These are phyloP conservation scores for Heptranchias perlo DNA, from an alignment of 2,113 vertebrate genomes.

Conservation along the genomic window DNA sequence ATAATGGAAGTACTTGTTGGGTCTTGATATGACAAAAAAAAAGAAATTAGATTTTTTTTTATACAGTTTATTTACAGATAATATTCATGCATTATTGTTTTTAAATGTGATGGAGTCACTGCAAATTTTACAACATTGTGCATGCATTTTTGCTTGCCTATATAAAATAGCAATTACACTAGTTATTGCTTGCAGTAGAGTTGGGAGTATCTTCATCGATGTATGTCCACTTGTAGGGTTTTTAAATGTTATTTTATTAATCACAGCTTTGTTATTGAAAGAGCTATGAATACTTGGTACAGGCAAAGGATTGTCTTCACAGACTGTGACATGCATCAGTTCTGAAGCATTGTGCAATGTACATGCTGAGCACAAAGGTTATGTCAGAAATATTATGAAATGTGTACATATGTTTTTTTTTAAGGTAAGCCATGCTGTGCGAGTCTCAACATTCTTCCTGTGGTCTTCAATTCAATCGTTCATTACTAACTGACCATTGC, in stretches of 20 bases:
- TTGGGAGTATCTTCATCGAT: conserved; percentile 90
- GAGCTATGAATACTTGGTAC: background rate
- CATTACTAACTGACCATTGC: conserved; percentile 57
- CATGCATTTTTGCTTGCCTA: conserved; percentile 90
- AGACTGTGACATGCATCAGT: background rate
- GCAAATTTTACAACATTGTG: conserved; percentile 80
- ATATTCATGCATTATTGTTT: background rate
- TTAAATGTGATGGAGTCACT: conserved; percentile 53
- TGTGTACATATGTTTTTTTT: conserved; percentile 45
- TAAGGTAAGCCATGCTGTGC: background rate
- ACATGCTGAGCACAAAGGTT: conserved; percentile 71
- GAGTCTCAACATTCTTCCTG: background rate
- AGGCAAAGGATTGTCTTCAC: background rate
- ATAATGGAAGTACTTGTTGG: conserved; percentile 98
- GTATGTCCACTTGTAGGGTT: conserved; percentile 72
- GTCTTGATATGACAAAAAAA: conserved; percentile 63
- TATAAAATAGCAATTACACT: conserved; percentile 72
- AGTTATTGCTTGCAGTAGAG: conserved; percentile 83
- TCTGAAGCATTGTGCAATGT: background rate
- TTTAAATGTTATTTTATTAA: conserved; percentile 1
- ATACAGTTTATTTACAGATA: conserved; percentile 44
- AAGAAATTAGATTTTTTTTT: conserved; percentile 10
- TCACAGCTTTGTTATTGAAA: too few relatives aligned
- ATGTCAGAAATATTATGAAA: conserved; percentile 67
- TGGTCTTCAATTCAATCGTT: background rate